These are phyloP conservation scores for Novumbra hubbsi DNA, from an alignment of 2,797 vertebrate species.

Conservation along the genomic window DNA sequence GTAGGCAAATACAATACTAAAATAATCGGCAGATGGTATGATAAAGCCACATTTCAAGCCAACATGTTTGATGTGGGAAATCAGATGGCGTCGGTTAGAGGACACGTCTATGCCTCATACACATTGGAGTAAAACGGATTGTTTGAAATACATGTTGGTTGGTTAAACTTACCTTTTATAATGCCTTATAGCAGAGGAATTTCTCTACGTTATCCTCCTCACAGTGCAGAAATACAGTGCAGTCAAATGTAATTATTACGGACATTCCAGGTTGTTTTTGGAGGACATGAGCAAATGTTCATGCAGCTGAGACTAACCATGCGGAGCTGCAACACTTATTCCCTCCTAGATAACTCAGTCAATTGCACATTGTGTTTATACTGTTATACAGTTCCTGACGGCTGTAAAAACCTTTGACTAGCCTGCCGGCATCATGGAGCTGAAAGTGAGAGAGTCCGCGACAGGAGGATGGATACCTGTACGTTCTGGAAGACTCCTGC, in stretches of 20 bases:
- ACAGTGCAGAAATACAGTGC: neutral
- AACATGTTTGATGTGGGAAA: too few species aligned
- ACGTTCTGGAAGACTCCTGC: neutral
- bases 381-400: neutral
- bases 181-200: neutral
- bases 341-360: neutral
- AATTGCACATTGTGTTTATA: neutral
- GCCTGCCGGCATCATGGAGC: slow-evolving; percentile 43
- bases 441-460: slow-evolving; percentile 33
- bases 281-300: neutral
- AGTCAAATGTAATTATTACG: neutral
- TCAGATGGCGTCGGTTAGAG: too few species aligned
- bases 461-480: neutral
- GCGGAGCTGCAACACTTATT: neutral
- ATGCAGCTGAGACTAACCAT: slow-evolving; percentile 11
- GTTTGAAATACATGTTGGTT: neutral
- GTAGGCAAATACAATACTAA: too few species aligned
- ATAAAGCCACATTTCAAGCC: too few species aligned
- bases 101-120: too few species aligned
- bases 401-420: slow-evolving; percentile 23
- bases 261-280: neutral
- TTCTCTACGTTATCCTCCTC: neutral
- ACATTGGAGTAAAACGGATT: neutral
- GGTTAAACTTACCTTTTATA: neutral
- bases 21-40: too few species aligned